Evolutionary conservation across 1,140 invertebrate genomes (phyloP), one percentile per base, ranked within the genome.

Genomic region (Leucophenga varia): DNA sequence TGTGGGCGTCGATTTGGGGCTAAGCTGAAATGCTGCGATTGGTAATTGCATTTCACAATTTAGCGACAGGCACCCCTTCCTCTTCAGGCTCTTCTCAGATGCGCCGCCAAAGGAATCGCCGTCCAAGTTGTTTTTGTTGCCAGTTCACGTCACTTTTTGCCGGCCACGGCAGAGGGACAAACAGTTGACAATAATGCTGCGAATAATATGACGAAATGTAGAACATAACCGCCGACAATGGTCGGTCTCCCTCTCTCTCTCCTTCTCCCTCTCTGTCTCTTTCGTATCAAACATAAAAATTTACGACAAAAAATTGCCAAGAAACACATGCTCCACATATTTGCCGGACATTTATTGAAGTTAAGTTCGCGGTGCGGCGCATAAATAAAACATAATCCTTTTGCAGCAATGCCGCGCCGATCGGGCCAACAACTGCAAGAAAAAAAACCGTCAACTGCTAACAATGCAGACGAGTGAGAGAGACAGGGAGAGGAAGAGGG

Each of bases 331-430:
- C 69, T 72, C 70, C 69, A 72, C 69, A 72, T 72, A 72, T 70
- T 72, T 72, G 69, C 63, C 58, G 65, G 69, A 72, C 69, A 72
- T 72, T 72, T 72, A 72, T 72, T 72, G 70, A 67, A 72, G 69
- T 70, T 72, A 72, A 72, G 65, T 72, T 72, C 57, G 60, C 57
- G 57, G 52, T 54, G 55, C 48, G 57, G 56, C 52, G 56, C 69
- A 72, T 72, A 72, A 72, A 72, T 72, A 72, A 72, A 72, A 72
- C 69, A 72, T 72, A 72, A 70, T 72, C 59, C 64, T 58, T n/a
- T 67, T 53, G 43, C 55, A 34, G 37, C 30, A 46, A 49, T 59
- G 55, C 52, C 47, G 52, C 43, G 17, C n/a, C 34, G 53, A 59
- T 59, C 53, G 37, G 32, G 13, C 20, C 31, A 35, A 16, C 39